phyloP scores from a whole-genome alignment of 2,888 invertebrate species.

The Apamea anceps region DNA sequence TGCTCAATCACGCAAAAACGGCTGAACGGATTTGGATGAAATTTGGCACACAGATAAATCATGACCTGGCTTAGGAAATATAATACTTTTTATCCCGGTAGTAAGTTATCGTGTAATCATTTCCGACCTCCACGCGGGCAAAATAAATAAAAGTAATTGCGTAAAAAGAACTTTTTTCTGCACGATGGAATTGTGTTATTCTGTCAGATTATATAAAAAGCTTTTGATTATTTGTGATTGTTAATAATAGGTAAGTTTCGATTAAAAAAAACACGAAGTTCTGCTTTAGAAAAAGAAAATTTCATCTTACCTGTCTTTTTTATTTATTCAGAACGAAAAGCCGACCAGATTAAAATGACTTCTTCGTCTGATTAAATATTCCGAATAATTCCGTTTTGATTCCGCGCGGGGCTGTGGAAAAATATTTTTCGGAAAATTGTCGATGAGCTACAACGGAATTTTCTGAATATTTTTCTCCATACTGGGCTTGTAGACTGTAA shows the following conservation, averaged over 20 bases:
- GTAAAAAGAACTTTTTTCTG: background rate
- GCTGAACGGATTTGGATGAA: background rate
- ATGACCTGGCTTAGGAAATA: background rate
- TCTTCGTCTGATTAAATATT: slow-evolving; percentile 75
- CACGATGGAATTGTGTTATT: background rate
- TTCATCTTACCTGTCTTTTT: slow-evolving; percentile 68
- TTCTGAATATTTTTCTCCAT: slow-evolving; percentile 52
- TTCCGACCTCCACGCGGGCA: background rate
- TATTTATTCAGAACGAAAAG: slow-evolving; percentile 74
- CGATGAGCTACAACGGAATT: slow-evolving; percentile 52
- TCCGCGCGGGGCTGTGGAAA: slow-evolving; percentile 64
- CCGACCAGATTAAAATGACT: slow-evolving; percentile 72
- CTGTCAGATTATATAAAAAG: background rate
- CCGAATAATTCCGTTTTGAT: slow-evolving; percentile 72
- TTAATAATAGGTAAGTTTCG: background rate
- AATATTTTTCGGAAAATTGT: slow-evolving; percentile 66
- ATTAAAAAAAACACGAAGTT: slow-evolving; percentile 31
- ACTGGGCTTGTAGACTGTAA: slow-evolving; percentile 10
- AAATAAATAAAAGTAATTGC: too few relatives aligned
- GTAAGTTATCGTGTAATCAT: background rate
- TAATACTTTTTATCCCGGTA: background rate
- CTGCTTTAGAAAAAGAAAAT: slow-evolving; percentile 56
- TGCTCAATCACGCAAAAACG: background rate
- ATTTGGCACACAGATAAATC: background rate
- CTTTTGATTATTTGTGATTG: background rate